Evolutionary conservation across 2,113 vertebrate genomes (phyloP), one percentile per base, ranked within the genome.

Genomic region (Malurus elegans): DNA sequence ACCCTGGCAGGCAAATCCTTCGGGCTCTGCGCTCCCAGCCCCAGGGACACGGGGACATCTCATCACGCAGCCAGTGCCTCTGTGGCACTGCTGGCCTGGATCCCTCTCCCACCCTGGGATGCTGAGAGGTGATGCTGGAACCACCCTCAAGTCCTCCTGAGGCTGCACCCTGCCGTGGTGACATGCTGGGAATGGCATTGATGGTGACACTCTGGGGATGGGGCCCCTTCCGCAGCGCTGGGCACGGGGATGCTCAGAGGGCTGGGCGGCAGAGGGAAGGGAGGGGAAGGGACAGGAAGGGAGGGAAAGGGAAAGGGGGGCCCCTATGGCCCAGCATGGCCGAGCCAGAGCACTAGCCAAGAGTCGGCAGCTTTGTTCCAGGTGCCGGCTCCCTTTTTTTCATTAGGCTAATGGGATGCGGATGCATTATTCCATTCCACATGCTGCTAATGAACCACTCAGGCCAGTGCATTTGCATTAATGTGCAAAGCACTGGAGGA

Each of bases 341-440:
- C 84, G 53, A 91, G 88, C 72, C 93, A 94, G 87, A 94, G 92
- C 93, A 81, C 95, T 93, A 74, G 95, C 96, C 96, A 96, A 96
- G 95, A 97, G 92, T 93, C 96, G 84, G 96, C 95, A 94, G 96
- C 96, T 97, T 97, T 96, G 95, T 97, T 95, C 96, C 97, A 97
- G 97, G 97, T 97, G 96, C 96, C 96, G 93, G 93, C 93, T 97
- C 96, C 91, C 92, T 96, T 93, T 96, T 97, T 97, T 97, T 97
- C 97, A 97, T 97, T 97, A 97, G 96, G 94, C 97, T 97, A 97
- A 97, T 97, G 96, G 96, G 96, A 97, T 96, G 96, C 94, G 97
- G 96, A 97, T 97, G 96, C 97, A 97, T 97, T 97, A 97, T 96
- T 97, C 96, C 96, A 96, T 97, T 94, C 96, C 94, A 90, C 97